Base-by-base conservation (phyloP, 2,888 invertebrate species). In the Agrilus biguttatus region DNA sequence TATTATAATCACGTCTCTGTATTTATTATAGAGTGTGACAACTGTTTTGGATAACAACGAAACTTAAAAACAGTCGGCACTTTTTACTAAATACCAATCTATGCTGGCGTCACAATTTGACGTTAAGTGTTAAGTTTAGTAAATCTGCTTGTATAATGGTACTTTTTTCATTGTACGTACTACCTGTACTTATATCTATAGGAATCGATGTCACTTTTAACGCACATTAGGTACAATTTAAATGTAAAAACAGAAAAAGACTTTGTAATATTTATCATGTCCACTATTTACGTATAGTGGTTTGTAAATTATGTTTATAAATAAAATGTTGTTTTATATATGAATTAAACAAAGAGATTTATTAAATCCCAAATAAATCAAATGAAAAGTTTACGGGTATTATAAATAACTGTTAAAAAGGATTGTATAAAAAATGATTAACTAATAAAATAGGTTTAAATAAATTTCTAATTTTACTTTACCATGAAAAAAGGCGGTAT, bases 291-390 rank as follows among this genome's bases (percentile, higher is more conserved):
- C 57, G 47, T 48, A 53, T 61, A 60, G 56, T 61, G 63, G 63
- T 65, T 64, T 65, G 65, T 66, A 65, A 65, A 66, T 62, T 62
- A 65, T 63, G 62, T 65, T 65, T 54, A 64, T 65, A 64, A 65
- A 65, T 63, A 66, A 66, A 65, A 63, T 63, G 62, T 64, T 65
- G 65, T 65, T 66, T 66, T 66, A 63, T 65, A 66, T 65, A 61
- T 59, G 61, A 60, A 59, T 60, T 59, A 62, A 58, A 58, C 56
- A 59, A 59, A 58, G 67, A 62, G 56, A 61, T 62, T 61, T 59
- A 62, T 61, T 61, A 60, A 60, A 53, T 50, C 57, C 59, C 61
- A 60, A 59, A 54, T 56, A 56, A 60, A 59, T 50, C 57, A 55
- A 61, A 55, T 58, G 56, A 61, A 55, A 53, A 53, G 51, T 55